phyloP scores from a whole-genome alignment of 2,888 invertebrate species.

The Meteorus colon region DNA sequence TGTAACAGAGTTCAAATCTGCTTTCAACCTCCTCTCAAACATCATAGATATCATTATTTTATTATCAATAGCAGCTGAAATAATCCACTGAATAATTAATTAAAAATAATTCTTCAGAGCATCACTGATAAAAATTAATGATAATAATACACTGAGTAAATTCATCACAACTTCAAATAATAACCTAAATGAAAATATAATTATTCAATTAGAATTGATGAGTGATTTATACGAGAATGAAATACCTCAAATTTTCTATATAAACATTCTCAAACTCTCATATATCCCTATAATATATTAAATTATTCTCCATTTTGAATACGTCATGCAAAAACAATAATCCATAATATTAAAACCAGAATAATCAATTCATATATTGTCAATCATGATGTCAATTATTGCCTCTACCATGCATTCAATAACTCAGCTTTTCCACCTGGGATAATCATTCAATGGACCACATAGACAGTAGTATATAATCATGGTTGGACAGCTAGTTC shows the following conservation, averaged over 20 bases:
- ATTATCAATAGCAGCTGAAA: not conserved
- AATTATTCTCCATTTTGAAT: not conserved
- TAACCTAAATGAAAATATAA: not conserved
- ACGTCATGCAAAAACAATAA: conserved; percentile 1
- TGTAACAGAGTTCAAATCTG: too few relatives aligned
- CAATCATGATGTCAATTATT: conserved; percentile 32
- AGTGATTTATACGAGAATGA: not conserved
- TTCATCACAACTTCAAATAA: not conserved
- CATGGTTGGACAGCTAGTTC: conserved; percentile 27
- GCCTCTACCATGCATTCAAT: not conserved
- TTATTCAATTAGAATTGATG: not conserved
- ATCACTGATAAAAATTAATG: not conserved
- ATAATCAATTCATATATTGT: conserved; percentile 32
- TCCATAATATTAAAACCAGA: conserved; percentile 3
- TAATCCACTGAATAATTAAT: not conserved
- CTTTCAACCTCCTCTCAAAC: too few relatives aligned
- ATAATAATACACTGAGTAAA: not conserved
- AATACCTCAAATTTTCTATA: not conserved
- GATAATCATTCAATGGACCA: conserved; percentile 16
- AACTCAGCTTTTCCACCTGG: conserved; percentile 18
- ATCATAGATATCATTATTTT: not conserved
- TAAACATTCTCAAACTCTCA: not conserved
- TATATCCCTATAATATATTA: not conserved
- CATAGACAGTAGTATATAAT: conserved; percentile 5
- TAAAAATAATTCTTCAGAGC: not conserved